phyloP scores from a whole-genome alignment of 1,140 invertebrate species.

The Drosophila elegans region DNA sequence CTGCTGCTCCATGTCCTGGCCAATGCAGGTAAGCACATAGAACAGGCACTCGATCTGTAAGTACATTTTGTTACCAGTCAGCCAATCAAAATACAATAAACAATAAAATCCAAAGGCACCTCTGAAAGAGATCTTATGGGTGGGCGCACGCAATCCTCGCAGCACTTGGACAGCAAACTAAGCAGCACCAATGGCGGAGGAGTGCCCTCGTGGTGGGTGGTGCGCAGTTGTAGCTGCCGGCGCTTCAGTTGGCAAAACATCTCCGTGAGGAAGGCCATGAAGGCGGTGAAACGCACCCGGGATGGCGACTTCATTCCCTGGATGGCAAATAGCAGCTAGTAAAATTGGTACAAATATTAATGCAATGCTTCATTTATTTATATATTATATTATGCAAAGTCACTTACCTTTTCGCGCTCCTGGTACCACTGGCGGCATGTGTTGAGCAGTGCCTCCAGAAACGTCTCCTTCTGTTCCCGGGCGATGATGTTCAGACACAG shows the following conservation, averaged over 20 bases:
- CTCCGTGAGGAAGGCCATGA: slow-evolving; percentile 95
- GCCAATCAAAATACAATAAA: no score
- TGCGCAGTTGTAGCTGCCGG: slow-evolving; percentile 89
- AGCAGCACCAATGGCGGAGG: slow-evolving; percentile 91
- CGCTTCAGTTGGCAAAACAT: slow-evolving; percentile 94
- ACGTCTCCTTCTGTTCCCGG: slow-evolving; percentile 94
- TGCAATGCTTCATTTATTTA: no score
- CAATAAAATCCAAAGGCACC: slow-evolving; percentile 82
- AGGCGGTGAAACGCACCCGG: slow-evolving; percentile 90
- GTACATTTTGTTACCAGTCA: neutral
- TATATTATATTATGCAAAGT: neutral
- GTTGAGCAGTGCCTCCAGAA: slow-evolving; percentile 94
- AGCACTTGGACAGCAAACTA: slow-evolving; percentile 93
- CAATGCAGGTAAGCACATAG: slow-evolving; percentile 93
- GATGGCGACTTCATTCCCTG: slow-evolving; percentile 84
- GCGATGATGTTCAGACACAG: slow-evolving; percentile 94
- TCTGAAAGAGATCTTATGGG: slow-evolving; percentile 91
- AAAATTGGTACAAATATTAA: neutral
- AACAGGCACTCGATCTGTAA: slow-evolving; percentile 93
- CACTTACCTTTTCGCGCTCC: slow-evolving; percentile 89
- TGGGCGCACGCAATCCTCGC: slow-evolving; percentile 91
- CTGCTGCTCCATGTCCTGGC: slow-evolving; percentile 93
- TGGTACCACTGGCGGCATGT: slow-evolving; percentile 96
- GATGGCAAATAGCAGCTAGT: slow-evolving; percentile 76
- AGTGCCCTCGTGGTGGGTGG: slow-evolving; percentile 88